Base-by-base conservation (phyloP, 2,113 vertebrate species). In the Chelonoidis abingdonii region DNA sequence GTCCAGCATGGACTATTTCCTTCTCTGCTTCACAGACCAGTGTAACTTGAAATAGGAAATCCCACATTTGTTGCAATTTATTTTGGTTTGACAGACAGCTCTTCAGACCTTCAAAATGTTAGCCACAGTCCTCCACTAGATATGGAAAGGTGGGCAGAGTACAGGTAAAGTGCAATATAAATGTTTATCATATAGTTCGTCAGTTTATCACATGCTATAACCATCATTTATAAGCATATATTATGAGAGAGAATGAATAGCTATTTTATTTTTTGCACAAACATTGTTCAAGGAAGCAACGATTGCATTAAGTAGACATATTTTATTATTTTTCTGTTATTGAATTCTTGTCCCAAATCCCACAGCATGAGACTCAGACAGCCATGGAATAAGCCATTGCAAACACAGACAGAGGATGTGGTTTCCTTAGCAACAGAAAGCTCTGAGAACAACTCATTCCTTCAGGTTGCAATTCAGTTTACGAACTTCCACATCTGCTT, bases 401-500 rank as follows among this genome's bases (percentile, higher is more conserved):
- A 96, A 98, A 95, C 72, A 92, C 85, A 86, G 93, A 85, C 82
- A 88, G 94, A 95, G 53, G 92, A 93, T 91, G 65, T 78, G 14
- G 96, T 98, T 98, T 97, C 98, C 96, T 41, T 97, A 93, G 97
- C 94, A 98, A 98, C 97, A 56, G 84, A 88, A 96, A 97, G 93
- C 90, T 96, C 90, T 88, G 54, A 80, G 59, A 91, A 89, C 82
- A 87, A 86, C 87, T 81, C n/a, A 57, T 94, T 97, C 89, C 87
- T 98, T 98, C 90, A 95, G 94, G 96, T 96, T 95, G 93, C 92
- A 96, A 95, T 97, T 98, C 92, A 95, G 89, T 94, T 98, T 98
- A 97, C 86, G 96, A 79, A 69, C 88, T 86, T 96, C 81, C 86
- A 96, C 94, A 96, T 96, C 97, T 98, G 97, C 95, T 97, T 97